Base-by-base conservation (phyloP, 2,888 invertebrate species). In the Patella pellucida region DNA sequence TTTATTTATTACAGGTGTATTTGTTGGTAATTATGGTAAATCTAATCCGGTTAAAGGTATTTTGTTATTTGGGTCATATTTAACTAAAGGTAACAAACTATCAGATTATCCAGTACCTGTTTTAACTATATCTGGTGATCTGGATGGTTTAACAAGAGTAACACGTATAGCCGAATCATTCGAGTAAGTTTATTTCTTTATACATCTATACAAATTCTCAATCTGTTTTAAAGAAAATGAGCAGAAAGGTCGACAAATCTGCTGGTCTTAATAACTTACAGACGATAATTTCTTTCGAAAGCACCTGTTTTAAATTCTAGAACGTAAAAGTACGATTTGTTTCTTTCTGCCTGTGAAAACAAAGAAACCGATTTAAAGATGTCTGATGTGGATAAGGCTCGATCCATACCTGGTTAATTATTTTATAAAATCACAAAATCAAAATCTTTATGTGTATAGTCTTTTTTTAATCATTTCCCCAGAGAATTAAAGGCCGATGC, bases 111-210 rank as follows among this genome's bases (percentile, higher is more conserved):
- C 85, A 3, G 68, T 85, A 23, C 87, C 87, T 11, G 81, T 86
- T 4, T 73, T 87, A 14, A 85, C 86, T 2, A 77, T 86, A n/a
- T 83, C 85, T n/a, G 87, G 85, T 2, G 85, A 86, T 69, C 78
- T 86, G n/a, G 87, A 87, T 62, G 87, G 87, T 3, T 78, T 85
- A 62, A 83, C 84, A 12, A 76, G 87, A 72, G 81, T 85, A 31
- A 86, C 87, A 0, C 76, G 85, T 56, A 83, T 86, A 27, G 81
- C 83, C 12, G 84, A 83, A 31, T 79, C 82, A 2, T 87, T 81
- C 71, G 79, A 82, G 86, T 85, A 75, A 78, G 83, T 72, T 1
- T n/a, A 14, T 16, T 41, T 41, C 41, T 41, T 41, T 41, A 41
- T 9, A 9, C 0, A 9, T 41, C 0, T 67, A n/a, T 70, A 11